Base-by-base conservation (phyloP, 2,888 invertebrate species). In the Amorpha juglandis region DNA sequence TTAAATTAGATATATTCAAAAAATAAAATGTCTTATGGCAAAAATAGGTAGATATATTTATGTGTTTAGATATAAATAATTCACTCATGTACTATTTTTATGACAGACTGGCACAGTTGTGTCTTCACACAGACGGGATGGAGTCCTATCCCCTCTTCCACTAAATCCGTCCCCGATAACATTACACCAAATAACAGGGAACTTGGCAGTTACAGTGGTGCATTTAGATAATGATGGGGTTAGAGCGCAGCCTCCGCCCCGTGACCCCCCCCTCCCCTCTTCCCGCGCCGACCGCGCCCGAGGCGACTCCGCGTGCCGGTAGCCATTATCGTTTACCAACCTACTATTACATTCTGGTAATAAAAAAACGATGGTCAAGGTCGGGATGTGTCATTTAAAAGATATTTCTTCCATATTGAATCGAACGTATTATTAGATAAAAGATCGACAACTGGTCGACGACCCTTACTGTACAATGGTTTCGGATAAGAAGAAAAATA, bases 321-420 rank as follows among this genome's bases (percentile, higher is more conserved):
- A 88, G 88, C 87, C 77, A 85, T 85, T 86, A 87, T 78, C 83
- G 83, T 87, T 87, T 87, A 87, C 75, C 77, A 74, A 80, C 72
- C 80, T 80, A 84, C 81, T 79, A 85, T 84, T 80, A 81, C 78
- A 79, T 76, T 27, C 27, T 27, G 27, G 75, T 76, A 68, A 64
- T 63, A 21, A 45, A 27, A 64, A 52, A 52, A 45, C 58, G 16
- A 53, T 27, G 52, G 52, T 64, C 45, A 64, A 52, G 64, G 64
- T 52, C 21, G 14, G 42, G n/a, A 3, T 27, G 9, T n/a, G 27
- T 47, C 19, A 9, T 62, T 21, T 6, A 62, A 27, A 21, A 58
- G 8, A 58, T 38, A 42, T 58, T 38, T 58, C 19, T 19, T 19
- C n/a, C n/a, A n/a, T n/a, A n/a, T n/a, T n/a, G n/a, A n/a, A 42